Base-by-base conservation (phyloP, 2,888 invertebrate species). In the Osedax frankpressi region DNA sequence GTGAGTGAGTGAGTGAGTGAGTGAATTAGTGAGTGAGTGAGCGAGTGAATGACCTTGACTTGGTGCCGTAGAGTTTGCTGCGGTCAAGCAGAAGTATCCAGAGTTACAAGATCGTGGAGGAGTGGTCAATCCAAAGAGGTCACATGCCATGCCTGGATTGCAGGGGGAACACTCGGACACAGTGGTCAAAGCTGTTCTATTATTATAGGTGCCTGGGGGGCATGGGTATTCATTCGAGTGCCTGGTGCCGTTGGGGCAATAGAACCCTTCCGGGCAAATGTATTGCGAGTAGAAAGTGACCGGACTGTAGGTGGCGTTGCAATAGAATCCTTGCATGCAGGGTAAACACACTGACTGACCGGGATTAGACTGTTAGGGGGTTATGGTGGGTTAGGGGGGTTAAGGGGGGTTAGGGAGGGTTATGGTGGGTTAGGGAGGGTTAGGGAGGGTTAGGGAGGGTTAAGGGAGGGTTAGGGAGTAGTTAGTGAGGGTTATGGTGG, bases 141-240 rank as follows among this genome's bases (percentile, higher is more conserved):
- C 83, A 79, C 83, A 83, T 0, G 82, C 82, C 81, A 81, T 81
- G 1, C 82, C 81, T 3, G 82, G 82, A 3, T 78, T 77, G 79
- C 83, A 83, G 1, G 78, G 73, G 3, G 80, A 79, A 76, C 83
- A 83, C 67, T 82, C 79, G n/a, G 76, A 71, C 19, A 75, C 73
- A 28, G 76, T 76, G 1, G 74, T 78, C 71, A 82, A 69, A 28
- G 82, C 83, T 78, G 83, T 83, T 29, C 77, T 77, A 76, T 83
- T 83, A 77, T 82, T 82, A 75, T 78, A 83, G 1, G 82, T 82
- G 63, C 82, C 82, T 3, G 77, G 75, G 14, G 82, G 82, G 78
- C 83, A 83, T 1, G 81, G 81, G 73, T 78, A 79, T 75, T 82
- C 77, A 14, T 77, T 77, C 1, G 78, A 79, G 75, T 79, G 79